These are phyloP conservation scores for Podargus strigoides DNA, from an alignment of 2,797 vertebrate genomes.

Conservation along the genomic window DNA sequence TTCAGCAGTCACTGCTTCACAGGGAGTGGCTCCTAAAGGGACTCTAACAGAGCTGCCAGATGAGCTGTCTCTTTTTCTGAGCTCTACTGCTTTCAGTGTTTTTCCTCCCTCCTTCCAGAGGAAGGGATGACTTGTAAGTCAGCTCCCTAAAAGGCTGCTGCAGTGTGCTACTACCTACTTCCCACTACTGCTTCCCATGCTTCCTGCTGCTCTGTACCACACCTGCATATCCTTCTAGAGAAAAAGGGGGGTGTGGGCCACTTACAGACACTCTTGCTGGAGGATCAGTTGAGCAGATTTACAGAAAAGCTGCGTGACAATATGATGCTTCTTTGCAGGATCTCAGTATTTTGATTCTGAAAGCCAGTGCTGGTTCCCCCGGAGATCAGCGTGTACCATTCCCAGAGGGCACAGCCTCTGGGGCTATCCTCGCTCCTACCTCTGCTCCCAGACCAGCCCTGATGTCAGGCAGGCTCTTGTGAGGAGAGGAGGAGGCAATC, in stretches of 20 bases:
- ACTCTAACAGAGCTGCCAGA: neutral
- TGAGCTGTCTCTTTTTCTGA: neutral
- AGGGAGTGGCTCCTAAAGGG: neutral
- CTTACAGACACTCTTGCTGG: neutral
- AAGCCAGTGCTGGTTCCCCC: neutral
- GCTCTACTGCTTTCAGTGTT: neutral
- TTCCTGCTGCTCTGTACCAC: neutral
- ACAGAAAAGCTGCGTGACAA: neutral
- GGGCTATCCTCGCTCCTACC: rapidly evolving
- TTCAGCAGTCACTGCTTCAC: rapidly evolving
- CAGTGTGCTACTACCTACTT: neutral
- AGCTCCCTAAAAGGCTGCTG: neutral
- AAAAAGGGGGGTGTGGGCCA: neutral
- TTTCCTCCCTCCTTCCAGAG: neutral
- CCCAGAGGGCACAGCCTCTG: neutral
- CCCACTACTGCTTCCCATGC: neutral
- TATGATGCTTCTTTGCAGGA: neutral
- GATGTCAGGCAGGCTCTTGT: neutral
- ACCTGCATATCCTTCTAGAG: neutral
- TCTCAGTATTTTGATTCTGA: neutral
- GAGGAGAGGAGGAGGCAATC: neutral
- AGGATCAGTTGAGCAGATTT: neutral
- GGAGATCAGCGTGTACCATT: neutral
- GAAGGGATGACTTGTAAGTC: neutral
- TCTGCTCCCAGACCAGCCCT: neutral